Evolutionary conservation across 2,888 invertebrate genomes (phyloP).

Genomic region (Pharmacophagus antenor): DNA sequence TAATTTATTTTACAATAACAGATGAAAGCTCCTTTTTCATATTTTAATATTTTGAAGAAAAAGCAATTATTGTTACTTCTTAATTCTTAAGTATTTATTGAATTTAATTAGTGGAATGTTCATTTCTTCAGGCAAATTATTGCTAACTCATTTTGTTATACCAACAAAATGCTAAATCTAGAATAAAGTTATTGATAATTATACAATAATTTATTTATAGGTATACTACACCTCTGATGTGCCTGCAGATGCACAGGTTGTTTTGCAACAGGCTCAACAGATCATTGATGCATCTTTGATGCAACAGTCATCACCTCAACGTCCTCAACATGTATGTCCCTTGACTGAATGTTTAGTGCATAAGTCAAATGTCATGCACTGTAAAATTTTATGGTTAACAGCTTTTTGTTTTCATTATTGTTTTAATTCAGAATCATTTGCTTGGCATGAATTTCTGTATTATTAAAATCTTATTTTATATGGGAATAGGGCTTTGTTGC

Average conservation of each 20-base stretch:
- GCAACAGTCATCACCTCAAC: slow-evolving; percentile 76
- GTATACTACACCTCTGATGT: slow-evolving; percentile 80
- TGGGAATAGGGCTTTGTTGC: background rate
- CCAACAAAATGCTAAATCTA: background rate
- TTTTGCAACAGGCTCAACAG: slow-evolving; percentile 80
- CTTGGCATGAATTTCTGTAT: slow-evolving; percentile 33
- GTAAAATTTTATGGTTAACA: slow-evolving; percentile 15
- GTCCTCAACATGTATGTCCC: slow-evolving; percentile 79
- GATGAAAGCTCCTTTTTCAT: no score
- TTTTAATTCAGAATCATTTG: slow-evolving; percentile 29
- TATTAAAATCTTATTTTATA: slow-evolving; percentile 11
- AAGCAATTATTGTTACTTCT: no score
- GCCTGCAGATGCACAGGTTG: slow-evolving; percentile 79
- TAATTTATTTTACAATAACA: no score
- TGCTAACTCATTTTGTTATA: no score
- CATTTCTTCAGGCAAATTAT: no score
- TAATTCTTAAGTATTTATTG: no score
- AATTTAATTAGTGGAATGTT: no score
- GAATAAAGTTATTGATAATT: slow-evolving; percentile 35
- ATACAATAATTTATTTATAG: slow-evolving; percentile 72
- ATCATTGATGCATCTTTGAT: slow-evolving; percentile 79
- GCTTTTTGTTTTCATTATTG: slow-evolving; percentile 26
- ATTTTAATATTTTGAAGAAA: no score
- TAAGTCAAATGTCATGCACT: slow-evolving; percentile 34
- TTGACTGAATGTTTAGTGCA: slow-evolving; percentile 40